Base-by-base conservation (phyloP, 1,140 invertebrate genomes). In the Drosophila littoralis region DNA sequence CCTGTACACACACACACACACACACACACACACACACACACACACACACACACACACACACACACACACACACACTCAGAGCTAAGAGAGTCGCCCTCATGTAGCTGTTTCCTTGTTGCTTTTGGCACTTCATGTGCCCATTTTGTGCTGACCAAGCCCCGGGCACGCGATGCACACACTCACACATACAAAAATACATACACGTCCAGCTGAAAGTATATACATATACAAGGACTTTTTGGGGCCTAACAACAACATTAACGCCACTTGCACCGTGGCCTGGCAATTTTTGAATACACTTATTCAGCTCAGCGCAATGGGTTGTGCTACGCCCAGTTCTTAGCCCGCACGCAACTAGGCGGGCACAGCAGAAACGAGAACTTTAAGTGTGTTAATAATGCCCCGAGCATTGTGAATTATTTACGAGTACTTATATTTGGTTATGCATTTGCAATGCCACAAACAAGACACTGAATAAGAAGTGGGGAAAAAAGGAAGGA, bases 371-470 rank as follows among this genome's bases (percentile, higher is more conserved):
- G 40, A 8, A 59, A 55, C 50, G 54, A 42, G 13, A n/a, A 36
- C 28, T 48, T 36, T 52, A 55, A 68, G 65, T 80, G 74, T 73
- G 77, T 60, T 84, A 86, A 86, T 85, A 67, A 79, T 70, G 83
- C 40, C 73, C 43, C 54, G 42, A 43, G 33, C 36, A 65, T 79
- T 82, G 9, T 74, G 65, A 60, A 88, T 77, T 77, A 79, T 73
- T 63, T 59, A 59, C 57, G 57, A 59, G 28, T 12, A 28, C 40
- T 45, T 40, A 54, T 71, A 71, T 75, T 78, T 71, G 52, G 60
- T 48, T 60, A 68, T 72, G 66, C 75, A 81, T 67, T 79, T 38
- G 51, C 28, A 57, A 46, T 12, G 10, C 42, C 28, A 59, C 6
- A n/a, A 4, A 40, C 36, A 54, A 48, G 7, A 22, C 8, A 22